Base-by-base conservation (phyloP, 1,140 invertebrate genomes). In the Adoxophyes honmai region DNA sequence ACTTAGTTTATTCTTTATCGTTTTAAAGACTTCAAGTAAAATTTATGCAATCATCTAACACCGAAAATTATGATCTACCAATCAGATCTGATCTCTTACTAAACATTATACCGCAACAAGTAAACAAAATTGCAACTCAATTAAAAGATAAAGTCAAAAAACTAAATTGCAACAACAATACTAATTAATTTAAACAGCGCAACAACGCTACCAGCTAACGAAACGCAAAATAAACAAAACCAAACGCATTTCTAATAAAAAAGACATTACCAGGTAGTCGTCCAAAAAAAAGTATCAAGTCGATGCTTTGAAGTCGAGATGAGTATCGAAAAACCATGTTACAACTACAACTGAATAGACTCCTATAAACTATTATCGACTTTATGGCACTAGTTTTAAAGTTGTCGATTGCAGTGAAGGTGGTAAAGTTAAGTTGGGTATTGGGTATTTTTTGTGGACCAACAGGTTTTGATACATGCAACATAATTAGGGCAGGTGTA, bases 401-500 rank as follows among this genome's bases (percentile, higher is more conserved):
- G 34, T 13, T 34, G 1, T 7, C 7, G 8, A 28, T 13, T 21
- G 0, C 53, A 44, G 10, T 35, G n/a, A 10, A 21, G n/a, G 4
- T 13, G 0, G 42, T 4, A 14, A 11, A 10, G 37, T 16, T 61
- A 54, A n/a, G 10, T 18, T 57, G 18, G 54, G 56, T 10, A 13
- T 34, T 35, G 13, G 28, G 18, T 57, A 51, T 62, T 57, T 53
- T 57, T 33, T 10, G 63, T 60, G 64, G 60, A 55, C 44, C 53
- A 79, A 77, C 70, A 67, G 73, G 74, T 73, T 76, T 75, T 59
- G 64, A 71, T 64, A 60, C 60, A 59, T 71, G 67, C 60, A 59
- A 6, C 57, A 65, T 82, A 78, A 81, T 81, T 80, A 78, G 78
- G 73, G 78, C 81, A 84, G 81, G 78, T 84, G 81, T 76, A 74